Conservation (phyloP, 2,113 vertebrate genomes). For the Junco hyemalis region DNA sequence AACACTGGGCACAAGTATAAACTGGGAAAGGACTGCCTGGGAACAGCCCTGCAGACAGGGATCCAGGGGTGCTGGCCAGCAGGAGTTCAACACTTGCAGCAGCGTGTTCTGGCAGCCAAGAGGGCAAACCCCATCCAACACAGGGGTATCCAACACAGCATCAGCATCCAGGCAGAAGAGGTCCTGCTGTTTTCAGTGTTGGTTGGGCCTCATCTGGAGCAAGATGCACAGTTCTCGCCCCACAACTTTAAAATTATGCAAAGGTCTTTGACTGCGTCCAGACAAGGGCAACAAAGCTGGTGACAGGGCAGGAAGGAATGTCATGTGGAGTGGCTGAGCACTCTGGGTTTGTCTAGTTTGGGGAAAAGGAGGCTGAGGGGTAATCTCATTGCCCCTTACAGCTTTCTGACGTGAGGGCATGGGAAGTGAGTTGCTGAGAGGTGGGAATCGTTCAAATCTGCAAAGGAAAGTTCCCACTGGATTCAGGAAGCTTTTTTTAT, state of each 20-base stretch:
- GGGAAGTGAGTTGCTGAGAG: background rate
- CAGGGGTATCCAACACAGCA: background rate
- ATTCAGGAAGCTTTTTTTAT: background rate
- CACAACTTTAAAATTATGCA: accelerated
- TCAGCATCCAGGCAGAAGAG: background rate
- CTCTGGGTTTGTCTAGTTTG: background rate
- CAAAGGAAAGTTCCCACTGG: background rate
- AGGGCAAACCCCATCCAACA: background rate
- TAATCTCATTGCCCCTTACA: background rate
- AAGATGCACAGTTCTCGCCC: background rate
- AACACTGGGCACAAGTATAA: background rate
- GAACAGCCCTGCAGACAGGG: background rate
- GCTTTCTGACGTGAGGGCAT: background rate
- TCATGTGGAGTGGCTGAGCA: background rate
- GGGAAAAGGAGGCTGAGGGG: background rate
- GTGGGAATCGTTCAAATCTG: background rate
- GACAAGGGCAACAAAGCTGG: background rate
- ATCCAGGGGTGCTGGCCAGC: background rate
- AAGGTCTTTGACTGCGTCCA: background rate
- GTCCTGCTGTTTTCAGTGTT: background rate
- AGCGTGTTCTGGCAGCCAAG: background rate
- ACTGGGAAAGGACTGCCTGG: background rate
- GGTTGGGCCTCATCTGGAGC: background rate
- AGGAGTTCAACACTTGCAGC: background rate
- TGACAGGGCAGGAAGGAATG: background rate